A percentile compares a stretch with the other conserved stretches of the same genome.
Conservation (phyloP, 2,113 vertebrate genomes). For the Ceyx melanurus region DNA sequence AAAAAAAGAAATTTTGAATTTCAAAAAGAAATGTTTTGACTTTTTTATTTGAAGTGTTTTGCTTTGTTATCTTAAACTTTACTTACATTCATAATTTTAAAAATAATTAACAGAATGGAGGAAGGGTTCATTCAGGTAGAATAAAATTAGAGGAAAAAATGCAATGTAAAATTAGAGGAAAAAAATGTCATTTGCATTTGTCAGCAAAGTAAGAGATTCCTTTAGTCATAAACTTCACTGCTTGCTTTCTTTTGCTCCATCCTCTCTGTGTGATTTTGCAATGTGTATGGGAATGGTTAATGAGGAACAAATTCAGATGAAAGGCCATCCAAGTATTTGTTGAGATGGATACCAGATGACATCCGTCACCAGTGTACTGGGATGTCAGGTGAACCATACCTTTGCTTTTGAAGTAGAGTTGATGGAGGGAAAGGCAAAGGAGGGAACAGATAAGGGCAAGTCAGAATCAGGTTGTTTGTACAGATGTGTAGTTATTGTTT, state of each 20-base stretch:
- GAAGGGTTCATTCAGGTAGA: not conserved
- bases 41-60: constrained; percentile 30
- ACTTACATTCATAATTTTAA: not conserved
- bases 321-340: not conserved
- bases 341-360: not conserved
- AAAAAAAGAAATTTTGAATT: constrained; percentile 23
- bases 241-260: not conserved
- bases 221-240: not conserved
- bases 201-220: not conserved
- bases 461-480: not conserved
- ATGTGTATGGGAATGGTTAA: not conserved
- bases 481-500: no score
- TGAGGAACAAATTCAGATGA: not conserved
- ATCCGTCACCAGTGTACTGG: not conserved
- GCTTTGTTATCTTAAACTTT: constrained; percentile 25
- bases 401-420: not conserved
- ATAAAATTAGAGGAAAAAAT: not conserved
- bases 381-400: not conserved
- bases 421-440: not conserved
- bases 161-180: not conserved
- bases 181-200: not conserved
- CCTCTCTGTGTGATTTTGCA: not conserved
- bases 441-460: not conserved
- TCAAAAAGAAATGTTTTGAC: constrained; percentile 34
- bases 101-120: constrained; percentile 7